Evolutionary conservation across 1,140 invertebrate genomes (phyloP).

Genomic region (Leptonema lineaticorne): DNA sequence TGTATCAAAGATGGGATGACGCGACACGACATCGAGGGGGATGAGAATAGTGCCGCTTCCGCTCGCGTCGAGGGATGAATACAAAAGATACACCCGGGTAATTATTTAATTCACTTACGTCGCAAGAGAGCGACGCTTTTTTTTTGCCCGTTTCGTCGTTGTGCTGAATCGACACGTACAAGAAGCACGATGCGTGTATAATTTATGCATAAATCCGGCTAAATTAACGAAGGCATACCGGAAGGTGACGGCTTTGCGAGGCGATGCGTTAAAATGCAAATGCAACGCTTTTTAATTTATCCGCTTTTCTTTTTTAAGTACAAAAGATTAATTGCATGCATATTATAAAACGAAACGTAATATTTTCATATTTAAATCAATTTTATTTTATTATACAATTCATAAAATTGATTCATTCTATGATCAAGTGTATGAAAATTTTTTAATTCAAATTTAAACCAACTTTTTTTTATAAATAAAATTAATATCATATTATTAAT

Average conservation of each 20-base stretch:
- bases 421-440: no score
- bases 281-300: conserved; percentile 32
- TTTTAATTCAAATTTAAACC: no score
- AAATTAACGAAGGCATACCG: conserved; percentile 31
- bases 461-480: no score
- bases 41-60: not conserved
- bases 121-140: conserved; percentile 7
- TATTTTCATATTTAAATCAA: no score
- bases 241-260: conserved; percentile 33
- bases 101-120: no score
- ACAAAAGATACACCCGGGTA: no score
- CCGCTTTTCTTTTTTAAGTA: not conserved
- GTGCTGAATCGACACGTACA: not conserved
- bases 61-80: no score
- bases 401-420: no score
- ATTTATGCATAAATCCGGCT: conserved; percentile 13
- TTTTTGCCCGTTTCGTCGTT: conserved; percentile 24
- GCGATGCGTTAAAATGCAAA: conserved; percentile 33
- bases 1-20: not conserved
- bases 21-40: not conserved
- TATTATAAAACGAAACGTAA: no score
- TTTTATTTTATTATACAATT: no score
- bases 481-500: no score
- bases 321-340: no score
- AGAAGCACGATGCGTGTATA: not conserved